These are phyloP conservation scores for Platycheirus albimanus DNA, from an alignment of 2,888 invertebrate genomes.

Conservation along the genomic window DNA sequence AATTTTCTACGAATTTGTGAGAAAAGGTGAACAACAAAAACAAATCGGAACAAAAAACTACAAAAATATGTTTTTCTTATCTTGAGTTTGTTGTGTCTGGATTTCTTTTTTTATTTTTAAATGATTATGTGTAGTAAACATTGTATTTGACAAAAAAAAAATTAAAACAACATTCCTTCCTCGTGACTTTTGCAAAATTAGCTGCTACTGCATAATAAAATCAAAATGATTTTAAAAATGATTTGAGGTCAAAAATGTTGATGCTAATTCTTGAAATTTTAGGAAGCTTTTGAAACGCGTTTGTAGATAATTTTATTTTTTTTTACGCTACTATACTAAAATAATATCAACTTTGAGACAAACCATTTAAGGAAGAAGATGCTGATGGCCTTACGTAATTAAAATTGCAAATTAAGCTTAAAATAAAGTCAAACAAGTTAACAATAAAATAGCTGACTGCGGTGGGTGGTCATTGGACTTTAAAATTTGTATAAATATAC, in stretches of 20 bases:
- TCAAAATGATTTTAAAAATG: background rate
- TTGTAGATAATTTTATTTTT: too few relatives aligned
- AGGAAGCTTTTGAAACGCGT: too few relatives aligned
- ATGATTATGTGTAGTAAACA: conserved; percentile 31
- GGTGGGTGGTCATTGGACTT: conserved; percentile 23
- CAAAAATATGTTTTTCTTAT: conserved; percentile 32
- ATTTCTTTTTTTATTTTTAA: background rate
- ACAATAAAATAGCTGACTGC: background rate
- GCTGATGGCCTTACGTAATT: conserved; percentile 10
- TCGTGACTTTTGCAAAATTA: background rate
- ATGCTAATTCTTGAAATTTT: too few relatives aligned
- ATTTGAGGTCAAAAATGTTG: background rate
- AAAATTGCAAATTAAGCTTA: background rate
- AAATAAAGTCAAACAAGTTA: conserved; percentile 5
- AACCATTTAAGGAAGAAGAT: conserved; percentile 20
- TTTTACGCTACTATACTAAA: too few relatives aligned
- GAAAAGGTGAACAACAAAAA: conserved; percentile 10
- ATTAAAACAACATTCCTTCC: background rate
- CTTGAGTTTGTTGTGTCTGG: conserved; percentile 59
- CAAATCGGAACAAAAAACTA: too few relatives aligned
- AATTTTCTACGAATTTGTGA: background rate
- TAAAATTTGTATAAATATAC: background rate
- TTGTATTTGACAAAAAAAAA: conserved; percentile 24
- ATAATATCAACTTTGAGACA: too few relatives aligned
- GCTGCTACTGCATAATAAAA: background rate